Percentiles rank a stretch among this genome's conserved stretches.
Evolutionary conservation across 2,888 invertebrate genomes (phyloP).

Genomic region (Drosophila hamatofila): DNA sequence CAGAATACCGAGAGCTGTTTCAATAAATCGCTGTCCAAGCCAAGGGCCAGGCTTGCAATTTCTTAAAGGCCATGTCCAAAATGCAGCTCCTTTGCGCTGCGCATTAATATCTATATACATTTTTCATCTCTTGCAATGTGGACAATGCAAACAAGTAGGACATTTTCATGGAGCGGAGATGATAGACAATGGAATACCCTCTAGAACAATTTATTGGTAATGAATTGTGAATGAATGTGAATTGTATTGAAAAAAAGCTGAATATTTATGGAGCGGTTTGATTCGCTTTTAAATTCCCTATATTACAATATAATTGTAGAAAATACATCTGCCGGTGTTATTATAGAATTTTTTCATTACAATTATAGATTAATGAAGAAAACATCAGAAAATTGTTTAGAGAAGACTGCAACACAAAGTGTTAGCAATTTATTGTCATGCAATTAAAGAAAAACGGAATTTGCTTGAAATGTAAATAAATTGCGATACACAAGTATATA

Average conservation of each 20-base stretch:
- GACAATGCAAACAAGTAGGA: conserved; percentile 61
- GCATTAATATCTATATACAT: conserved; percentile 70
- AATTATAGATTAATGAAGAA: no score
- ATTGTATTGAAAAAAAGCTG: no score
- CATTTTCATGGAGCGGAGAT: not conserved
- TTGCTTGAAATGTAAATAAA: no score
- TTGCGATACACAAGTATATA: no score
- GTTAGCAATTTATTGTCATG: no score
- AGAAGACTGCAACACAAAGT: no score
- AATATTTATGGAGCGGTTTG: not conserved
- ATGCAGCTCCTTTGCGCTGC: conserved; percentile 52
- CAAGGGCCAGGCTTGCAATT: conserved; percentile 45
- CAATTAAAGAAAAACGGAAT: no score
- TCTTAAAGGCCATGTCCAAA: conserved; percentile 61
- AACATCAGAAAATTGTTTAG: no score
- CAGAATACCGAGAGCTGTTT: conserved; percentile 39
- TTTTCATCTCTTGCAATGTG: conserved; percentile 56
- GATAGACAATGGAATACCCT: not conserved
- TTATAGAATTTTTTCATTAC: no score
- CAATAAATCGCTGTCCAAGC: conserved; percentile 59
- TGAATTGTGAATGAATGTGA: not conserved
- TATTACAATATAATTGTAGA: no score
- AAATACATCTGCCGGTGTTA: no score
- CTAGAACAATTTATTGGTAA: not conserved
- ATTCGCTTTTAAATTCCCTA: not conserved